Percentiles rank a stretch among this genome's conserved stretches.
Evolutionary conservation across 2,888 invertebrate genomes (phyloP).

Genomic region (Ecdyonurus torrentis): DNA sequence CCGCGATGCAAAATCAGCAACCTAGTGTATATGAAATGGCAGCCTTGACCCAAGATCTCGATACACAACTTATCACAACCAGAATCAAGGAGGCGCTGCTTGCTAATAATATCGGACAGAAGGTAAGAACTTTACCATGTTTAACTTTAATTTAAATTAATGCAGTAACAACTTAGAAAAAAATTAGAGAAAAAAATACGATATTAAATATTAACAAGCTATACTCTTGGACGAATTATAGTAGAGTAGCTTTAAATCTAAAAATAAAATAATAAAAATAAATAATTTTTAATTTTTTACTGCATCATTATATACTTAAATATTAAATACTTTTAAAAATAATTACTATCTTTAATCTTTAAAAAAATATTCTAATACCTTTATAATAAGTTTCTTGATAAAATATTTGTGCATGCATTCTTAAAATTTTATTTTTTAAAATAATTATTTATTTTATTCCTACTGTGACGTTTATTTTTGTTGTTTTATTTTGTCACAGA

Average conservation of each 20-base stretch:
- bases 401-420: neutral
- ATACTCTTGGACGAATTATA: no score
- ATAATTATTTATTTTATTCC: neutral
- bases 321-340: no score
- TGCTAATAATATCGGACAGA: slow-evolving; percentile 95
- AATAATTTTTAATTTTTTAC: no score
- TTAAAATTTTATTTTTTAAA: neutral
- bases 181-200: neutral
- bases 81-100: slow-evolving; percentile 92
- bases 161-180: no score
- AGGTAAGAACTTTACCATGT: slow-evolving; percentile 32
- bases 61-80: slow-evolving; percentile 90
- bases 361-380: no score
- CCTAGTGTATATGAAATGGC: slow-evolving; percentile 98
- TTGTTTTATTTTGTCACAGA: neutral
- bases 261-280: no score
- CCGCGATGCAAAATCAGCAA: slow-evolving; percentile 34
- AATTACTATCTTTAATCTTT: no score
- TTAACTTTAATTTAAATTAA: neutral
- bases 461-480: neutral
- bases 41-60: slow-evolving; percentile 86
- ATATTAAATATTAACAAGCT: neutral
- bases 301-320: no score
- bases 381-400: neutral
- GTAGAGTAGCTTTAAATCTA: no score